Conservation (phyloP, 1,140 invertebrate species). For the Lepidotrigona ventralis region DNA sequence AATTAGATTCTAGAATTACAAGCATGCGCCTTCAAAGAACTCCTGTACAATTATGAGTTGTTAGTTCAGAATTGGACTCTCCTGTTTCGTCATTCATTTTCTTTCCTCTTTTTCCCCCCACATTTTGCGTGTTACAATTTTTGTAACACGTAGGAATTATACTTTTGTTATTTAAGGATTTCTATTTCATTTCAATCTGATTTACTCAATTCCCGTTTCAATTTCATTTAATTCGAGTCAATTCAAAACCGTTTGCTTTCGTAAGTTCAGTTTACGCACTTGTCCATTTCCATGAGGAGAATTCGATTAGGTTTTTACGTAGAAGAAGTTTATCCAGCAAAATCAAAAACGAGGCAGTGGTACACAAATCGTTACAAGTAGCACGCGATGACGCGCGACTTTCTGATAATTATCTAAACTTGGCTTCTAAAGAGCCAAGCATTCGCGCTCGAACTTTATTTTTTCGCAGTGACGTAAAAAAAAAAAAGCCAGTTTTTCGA, state of each 20-base stretch:
- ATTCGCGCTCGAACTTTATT: neutral
- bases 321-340: neutral
- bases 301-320: neutral
- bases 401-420: neutral
- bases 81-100: neutral
- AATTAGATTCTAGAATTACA: neutral
- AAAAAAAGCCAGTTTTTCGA: too few species aligned
- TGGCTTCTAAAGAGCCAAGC: neutral
- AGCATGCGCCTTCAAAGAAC: neutral
- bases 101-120: neutral
- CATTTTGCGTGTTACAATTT: too few species aligned
- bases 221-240: too few species aligned
- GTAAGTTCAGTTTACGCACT: too few species aligned
- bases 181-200: too few species aligned
- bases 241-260: too few species aligned
- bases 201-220: too few species aligned
- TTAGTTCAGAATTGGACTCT: neutral
- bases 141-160: neutral
- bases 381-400: neutral
- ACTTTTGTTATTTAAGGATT: neutral
- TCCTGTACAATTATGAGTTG: too few species aligned
- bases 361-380: neutral
- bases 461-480: too few species aligned
- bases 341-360: neutral
- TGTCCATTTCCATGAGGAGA: neutral